phyloP scores from a whole-genome alignment of 2,888 invertebrate species.

The Ischnura elegans region DNA sequence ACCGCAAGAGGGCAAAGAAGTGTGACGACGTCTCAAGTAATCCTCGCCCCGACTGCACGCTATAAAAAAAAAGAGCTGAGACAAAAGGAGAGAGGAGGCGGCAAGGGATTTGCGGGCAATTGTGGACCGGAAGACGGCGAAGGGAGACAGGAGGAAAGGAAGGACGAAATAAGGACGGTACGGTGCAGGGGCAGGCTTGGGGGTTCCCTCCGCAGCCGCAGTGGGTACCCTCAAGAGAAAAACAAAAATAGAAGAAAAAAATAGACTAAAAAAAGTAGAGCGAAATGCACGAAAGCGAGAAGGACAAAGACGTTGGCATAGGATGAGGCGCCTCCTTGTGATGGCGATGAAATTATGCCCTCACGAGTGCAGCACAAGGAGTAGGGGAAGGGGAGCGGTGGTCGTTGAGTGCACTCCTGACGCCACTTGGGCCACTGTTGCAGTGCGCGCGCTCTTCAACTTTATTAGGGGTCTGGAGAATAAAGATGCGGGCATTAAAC shows the following conservation, averaged over 20 bases:
- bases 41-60: constrained; percentile 46
- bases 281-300: constrained; percentile 15
- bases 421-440: constrained; percentile 9
- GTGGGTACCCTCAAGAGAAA: background rate
- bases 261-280: background rate
- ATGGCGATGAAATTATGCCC: constrained; percentile 54
- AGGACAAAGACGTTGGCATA: constrained; percentile 11
- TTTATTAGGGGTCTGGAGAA: constrained; percentile 20
- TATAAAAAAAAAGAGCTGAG: constrained; percentile 67
- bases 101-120: constrained; percentile 74
- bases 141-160: constrained; percentile 59
- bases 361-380: constrained; percentile 22
- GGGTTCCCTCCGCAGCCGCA: constrained; percentile 66
- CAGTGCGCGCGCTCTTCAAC: constrained; percentile 15
- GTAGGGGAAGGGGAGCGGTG: background rate
- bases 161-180: constrained; percentile 70
- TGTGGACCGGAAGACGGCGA: constrained; percentile 71
- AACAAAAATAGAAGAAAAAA: background rate
- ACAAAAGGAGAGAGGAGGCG: constrained; percentile 65
- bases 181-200: constrained; percentile 70
- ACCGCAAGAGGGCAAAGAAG: background rate
- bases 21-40: background rate
- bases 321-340: constrained; percentile 33
- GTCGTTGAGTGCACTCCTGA: background rate
- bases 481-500: constrained; percentile 57